Evolutionary conservation across 2,113 vertebrate genomes (phyloP).

Genomic region (Neopipo cinnamomea): DNA sequence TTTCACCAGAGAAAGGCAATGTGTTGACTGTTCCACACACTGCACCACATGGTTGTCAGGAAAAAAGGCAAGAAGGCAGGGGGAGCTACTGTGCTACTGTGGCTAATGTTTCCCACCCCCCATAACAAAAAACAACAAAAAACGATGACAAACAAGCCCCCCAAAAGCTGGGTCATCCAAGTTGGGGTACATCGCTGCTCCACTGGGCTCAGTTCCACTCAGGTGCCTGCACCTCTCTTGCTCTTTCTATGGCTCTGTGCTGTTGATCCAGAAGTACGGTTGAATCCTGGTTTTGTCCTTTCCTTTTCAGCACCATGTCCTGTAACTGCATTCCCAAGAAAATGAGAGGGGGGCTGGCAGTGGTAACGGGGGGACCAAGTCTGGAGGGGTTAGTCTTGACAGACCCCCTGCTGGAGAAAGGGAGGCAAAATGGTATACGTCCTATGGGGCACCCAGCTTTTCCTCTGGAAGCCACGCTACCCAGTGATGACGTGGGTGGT

Average conservation of each 20-base stretch:
- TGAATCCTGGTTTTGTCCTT: rapidly evolving
- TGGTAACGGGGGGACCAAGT: too few relatives aligned
- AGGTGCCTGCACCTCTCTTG: background rate
- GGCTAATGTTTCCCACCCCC: background rate
- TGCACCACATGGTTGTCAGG: too few relatives aligned
- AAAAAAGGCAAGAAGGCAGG: background rate
- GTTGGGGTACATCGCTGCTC: rapidly evolving
- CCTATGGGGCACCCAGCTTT: background rate
- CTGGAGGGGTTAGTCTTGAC: rapidly evolving
- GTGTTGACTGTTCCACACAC: rapidly evolving
- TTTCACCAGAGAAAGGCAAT: background rate
- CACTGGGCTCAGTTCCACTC: rapidly evolving
- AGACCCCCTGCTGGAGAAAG: background rate
- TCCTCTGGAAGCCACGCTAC: background rate
- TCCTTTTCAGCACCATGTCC: background rate
- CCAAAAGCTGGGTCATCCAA: background rate
- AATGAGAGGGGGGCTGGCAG: rapidly evolving
- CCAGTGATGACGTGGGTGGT: background rate
- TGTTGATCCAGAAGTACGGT: background rate
- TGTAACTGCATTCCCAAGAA: rapidly evolving
- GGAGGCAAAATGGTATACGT: background rate
- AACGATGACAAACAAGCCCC: background rate
- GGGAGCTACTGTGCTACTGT: background rate
- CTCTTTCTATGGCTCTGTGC: rapidly evolving
- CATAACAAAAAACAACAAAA: background rate